Evolutionary conservation across 2,797 vertebrate genomes (phyloP).

Genomic region (Staurois parvus): DNA sequence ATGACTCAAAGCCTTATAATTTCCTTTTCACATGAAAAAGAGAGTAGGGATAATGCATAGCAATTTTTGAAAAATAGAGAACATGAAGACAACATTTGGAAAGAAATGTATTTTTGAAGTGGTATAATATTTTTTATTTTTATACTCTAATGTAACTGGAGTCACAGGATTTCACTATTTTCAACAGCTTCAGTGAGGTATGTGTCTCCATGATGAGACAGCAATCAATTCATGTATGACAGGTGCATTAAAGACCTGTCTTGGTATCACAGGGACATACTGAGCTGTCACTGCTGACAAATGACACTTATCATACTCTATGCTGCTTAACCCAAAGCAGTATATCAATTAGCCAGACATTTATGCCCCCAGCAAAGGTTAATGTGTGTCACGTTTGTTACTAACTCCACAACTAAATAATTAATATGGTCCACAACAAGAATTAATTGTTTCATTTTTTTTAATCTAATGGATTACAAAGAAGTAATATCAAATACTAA

Average conservation of each 20-base stretch:
- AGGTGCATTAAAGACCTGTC: constrained; percentile 50
- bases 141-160: not conserved
- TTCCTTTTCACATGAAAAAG: too few species aligned
- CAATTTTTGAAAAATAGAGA: too few species aligned
- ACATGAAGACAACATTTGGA: not conserved
- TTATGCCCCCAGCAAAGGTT: constrained; percentile 50
- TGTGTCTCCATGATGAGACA: constrained; percentile 25
- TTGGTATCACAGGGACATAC: constrained; percentile 40
- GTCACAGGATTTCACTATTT: not conserved
- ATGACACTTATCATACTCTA: constrained; percentile 33
- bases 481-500: constrained; percentile 65
- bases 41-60: too few species aligned
- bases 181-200: not conserved
- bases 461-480: constrained; percentile 64
- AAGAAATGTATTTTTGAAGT: not conserved
- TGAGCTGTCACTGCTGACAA: constrained; percentile 56
- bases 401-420: constrained; percentile 63
- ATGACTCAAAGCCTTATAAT: too few species aligned
- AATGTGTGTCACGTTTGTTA: constrained; percentile 57
- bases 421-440: constrained; percentile 68
- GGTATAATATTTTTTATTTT: not conserved
- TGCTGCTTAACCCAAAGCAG: constrained; percentile 36
- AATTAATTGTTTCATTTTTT: constrained; percentile 68
- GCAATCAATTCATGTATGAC: constrained; percentile 41
- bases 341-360: constrained; percentile 51